A percentile compares a stretch with the other conserved stretches of the same genome.
phyloP scores from a whole-genome alignment of 2,888 invertebrate genomes.

The Stenodera caucasica region DNA sequence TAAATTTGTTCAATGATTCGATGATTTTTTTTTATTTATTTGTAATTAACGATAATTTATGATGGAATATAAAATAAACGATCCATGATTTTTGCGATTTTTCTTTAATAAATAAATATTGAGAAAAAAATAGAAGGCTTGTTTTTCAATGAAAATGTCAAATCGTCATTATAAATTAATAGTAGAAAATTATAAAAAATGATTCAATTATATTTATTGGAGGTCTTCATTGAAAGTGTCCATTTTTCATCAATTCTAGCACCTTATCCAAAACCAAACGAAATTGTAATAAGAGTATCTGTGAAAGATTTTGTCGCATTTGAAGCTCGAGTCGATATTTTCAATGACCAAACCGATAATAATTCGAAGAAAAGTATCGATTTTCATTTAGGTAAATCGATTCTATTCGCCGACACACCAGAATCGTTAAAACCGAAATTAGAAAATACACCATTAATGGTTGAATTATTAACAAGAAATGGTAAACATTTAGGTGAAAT shows the following conservation, averaged over 20 bases:
- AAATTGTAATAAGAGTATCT: constrained; percentile 9
- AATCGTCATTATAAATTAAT: not conserved
- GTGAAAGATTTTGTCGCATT: constrained; percentile 16
- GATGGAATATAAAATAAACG: too few species aligned
- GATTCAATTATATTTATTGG: constrained; percentile 17
- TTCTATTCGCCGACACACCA: constrained; percentile 58
- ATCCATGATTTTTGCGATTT: too few species aligned
- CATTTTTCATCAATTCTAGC: constrained; percentile 14
- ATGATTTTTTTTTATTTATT: too few species aligned
- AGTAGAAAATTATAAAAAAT: not conserved
- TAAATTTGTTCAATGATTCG: not conserved
- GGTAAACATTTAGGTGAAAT: constrained; percentile 56
- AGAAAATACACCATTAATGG: constrained; percentile 57
- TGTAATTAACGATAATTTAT: too few species aligned
- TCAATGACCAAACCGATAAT: constrained; percentile 11
- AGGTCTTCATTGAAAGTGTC: constrained; percentile 20
- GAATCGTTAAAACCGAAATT: constrained; percentile 57
- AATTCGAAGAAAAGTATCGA: not conserved
- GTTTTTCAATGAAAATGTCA: not conserved
- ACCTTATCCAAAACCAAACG: not conserved
- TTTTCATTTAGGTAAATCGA: constrained; percentile 55
- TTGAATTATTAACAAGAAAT: constrained; percentile 42
- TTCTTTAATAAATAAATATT: too few species aligned
- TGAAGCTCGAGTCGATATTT: constrained; percentile 11
- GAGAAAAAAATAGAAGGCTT: not conserved